A percentile compares a stretch with the other conserved stretches of the same genome.
Evolutionary conservation across 37 sponge, comb jelly and placozoan genomes (phyloP).

Genomic region (Eunapius fragilis): DNA sequence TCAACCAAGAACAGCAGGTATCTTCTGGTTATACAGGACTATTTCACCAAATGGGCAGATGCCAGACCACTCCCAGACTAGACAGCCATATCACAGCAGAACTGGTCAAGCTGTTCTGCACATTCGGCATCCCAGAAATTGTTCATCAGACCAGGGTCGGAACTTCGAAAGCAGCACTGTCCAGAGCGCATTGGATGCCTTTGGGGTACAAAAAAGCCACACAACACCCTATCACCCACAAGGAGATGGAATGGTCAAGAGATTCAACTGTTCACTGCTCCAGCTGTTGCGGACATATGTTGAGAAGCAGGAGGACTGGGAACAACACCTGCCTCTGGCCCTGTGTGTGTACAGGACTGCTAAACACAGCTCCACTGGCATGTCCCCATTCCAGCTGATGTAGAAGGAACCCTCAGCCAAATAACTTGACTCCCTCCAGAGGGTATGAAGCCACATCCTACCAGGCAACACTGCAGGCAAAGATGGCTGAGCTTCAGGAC

Average conservation of each 20-base stretch:
- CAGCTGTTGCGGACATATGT: slow-evolving; percentile 42
- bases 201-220: slow-evolving; percentile 29
- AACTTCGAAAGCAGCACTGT: slow-evolving; percentile 57
- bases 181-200: slow-evolving; percentile 27
- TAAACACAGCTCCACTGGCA: slow-evolving; percentile 25
- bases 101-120: slow-evolving; percentile 4
- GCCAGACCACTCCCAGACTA: slow-evolving; percentile 34
- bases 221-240: slow-evolving; percentile 61
- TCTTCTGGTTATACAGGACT: slow-evolving; percentile 39
- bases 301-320: slow-evolving; percentile 32
- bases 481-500: slow-evolving; percentile 36
- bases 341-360: slow-evolving; percentile 46
- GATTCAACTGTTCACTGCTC: slow-evolving; percentile 48
- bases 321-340: slow-evolving; percentile 35
- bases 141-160: slow-evolving; percentile 65
- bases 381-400: slow-evolving; percentile 57
- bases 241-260: slow-evolving; percentile 65
- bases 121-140: slow-evolving; percentile 33
- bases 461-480: neutral
- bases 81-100: slow-evolving; percentile 28
- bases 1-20: slow-evolving; percentile 6
- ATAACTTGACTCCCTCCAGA: too few relatives aligned
- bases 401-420: slow-evolving; percentile 37
- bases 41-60: slow-evolving; percentile 67
- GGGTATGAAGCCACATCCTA: slow-evolving; percentile 34